A percentile compares a stretch with the other conserved stretches of the same genome.
Conservation (phyloP, 2,113 vertebrate species). For the Columba janthina region DNA sequence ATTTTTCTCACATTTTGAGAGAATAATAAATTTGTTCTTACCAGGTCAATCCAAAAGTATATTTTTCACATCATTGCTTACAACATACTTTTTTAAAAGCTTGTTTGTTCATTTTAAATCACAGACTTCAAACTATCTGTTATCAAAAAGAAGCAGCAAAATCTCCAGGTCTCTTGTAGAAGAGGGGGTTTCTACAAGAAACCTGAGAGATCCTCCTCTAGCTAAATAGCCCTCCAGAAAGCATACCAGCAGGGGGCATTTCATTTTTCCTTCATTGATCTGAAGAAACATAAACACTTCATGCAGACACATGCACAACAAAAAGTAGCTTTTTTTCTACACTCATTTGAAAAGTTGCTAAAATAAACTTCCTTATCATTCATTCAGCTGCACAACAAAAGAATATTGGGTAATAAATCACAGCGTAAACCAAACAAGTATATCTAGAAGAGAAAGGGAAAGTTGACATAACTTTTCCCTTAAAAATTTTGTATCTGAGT, state of each 20-base stretch:
- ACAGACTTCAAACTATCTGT: background rate
- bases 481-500: background rate
- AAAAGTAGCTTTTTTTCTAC: background rate
- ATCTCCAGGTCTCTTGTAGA: background rate
- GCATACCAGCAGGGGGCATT: background rate
- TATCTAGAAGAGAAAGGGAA: background rate
- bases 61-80: background rate
- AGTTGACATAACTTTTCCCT: background rate
- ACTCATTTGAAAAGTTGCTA: background rate
- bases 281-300: background rate
- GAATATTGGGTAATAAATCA: background rate
- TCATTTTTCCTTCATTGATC: background rate
- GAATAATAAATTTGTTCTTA: background rate
- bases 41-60: background rate
- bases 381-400: background rate
- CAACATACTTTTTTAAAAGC: background rate
- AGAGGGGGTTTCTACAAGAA: background rate
- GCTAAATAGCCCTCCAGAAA: conserved; percentile 19
- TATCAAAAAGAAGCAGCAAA: background rate
- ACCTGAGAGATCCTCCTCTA: background rate
- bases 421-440: background rate
- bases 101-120: background rate
- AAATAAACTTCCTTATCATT: background rate
- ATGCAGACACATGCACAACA: background rate
- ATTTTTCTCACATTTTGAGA: background rate